phyloP scores from a whole-genome alignment of 2,113 vertebrate species.

The Lepus europaeus region DNA sequence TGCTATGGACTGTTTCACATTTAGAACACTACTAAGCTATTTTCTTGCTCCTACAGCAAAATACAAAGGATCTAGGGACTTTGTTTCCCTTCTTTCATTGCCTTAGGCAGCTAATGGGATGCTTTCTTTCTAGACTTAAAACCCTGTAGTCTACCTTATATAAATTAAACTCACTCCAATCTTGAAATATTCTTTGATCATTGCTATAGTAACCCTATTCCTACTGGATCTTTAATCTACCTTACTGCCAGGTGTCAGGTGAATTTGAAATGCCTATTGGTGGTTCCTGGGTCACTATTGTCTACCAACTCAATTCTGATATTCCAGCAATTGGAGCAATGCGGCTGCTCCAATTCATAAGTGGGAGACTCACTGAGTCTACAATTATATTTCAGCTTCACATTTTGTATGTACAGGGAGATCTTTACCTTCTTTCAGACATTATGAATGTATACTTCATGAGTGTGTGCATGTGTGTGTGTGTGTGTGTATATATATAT shows the following conservation, averaged over 20 bases:
- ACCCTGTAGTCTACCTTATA: neutral
- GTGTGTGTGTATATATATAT: too few species aligned
- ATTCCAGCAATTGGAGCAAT: too few species aligned
- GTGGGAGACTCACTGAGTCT: neutral
- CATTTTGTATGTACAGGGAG: neutral
- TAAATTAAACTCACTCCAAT: neutral
- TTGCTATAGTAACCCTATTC: neutral
- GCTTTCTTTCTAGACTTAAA: neutral
- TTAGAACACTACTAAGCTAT: neutral
- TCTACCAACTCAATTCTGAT: neutral
- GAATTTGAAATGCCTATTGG: neutral
- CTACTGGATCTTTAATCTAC: neutral
- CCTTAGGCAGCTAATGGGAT: neutral
- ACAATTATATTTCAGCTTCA: neutral
- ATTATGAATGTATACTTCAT: neutral
- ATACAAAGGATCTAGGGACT: too few species aligned
- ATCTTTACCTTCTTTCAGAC: neutral
- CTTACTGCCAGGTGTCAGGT: neutral
- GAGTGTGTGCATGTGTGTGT: too few species aligned
- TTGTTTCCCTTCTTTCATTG: neutral
- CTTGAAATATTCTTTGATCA: neutral
- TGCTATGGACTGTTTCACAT: neutral
- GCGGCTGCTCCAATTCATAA: neutral
- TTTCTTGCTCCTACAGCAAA: neutral
- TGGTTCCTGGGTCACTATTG: neutral